These are phyloP conservation scores for Calliphora vomitoria DNA, from an alignment of 2,888 invertebrate genomes.

Conservation along the genomic window DNA sequence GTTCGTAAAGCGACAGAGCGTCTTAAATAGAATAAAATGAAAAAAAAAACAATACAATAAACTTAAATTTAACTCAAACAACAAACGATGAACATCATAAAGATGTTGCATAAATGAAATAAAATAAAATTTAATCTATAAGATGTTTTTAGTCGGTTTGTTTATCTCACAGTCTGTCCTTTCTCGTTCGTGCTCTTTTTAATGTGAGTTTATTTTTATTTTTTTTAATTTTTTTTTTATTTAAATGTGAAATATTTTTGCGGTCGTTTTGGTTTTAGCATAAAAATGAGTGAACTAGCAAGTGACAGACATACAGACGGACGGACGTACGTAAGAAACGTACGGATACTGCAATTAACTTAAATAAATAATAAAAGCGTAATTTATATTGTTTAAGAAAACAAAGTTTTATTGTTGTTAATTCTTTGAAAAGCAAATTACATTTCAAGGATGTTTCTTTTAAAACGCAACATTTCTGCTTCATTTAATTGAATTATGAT, in stretches of 20 bases:
- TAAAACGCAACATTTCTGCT: slow-evolving; percentile 10
- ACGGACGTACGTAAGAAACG: slow-evolving; percentile 12
- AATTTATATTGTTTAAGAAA: slow-evolving; percentile 58
- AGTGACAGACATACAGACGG: no score
- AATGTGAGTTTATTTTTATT: slow-evolving; percentile 7
- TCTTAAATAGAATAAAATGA: slow-evolving; percentile 21
- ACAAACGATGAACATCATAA: slow-evolving; percentile 24
- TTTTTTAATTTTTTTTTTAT: no score
- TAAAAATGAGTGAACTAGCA: not conserved
- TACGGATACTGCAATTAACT: slow-evolving; percentile 71
- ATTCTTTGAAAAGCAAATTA: slow-evolving; percentile 48
- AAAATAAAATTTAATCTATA: slow-evolving; percentile 23
- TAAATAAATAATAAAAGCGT: slow-evolving; percentile 66
- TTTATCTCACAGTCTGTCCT: slow-evolving; percentile 7
- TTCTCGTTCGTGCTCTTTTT: not conserved
- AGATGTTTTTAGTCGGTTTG: slow-evolving; percentile 36
- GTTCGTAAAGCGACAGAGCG: not conserved
- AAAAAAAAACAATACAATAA: slow-evolving; percentile 3
- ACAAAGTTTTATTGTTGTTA: slow-evolving; percentile 50
- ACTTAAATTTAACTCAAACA: slow-evolving; percentile 14
- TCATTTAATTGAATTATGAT: slow-evolving; percentile 41
- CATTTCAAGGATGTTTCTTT: slow-evolving; percentile 42
- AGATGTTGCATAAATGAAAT: not conserved
- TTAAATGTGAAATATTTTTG: slow-evolving; percentile 39
- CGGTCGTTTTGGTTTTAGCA: slow-evolving; percentile 28